Conservation (phyloP, 2,113 vertebrate species). For the Nasalis larvatus region DNA sequence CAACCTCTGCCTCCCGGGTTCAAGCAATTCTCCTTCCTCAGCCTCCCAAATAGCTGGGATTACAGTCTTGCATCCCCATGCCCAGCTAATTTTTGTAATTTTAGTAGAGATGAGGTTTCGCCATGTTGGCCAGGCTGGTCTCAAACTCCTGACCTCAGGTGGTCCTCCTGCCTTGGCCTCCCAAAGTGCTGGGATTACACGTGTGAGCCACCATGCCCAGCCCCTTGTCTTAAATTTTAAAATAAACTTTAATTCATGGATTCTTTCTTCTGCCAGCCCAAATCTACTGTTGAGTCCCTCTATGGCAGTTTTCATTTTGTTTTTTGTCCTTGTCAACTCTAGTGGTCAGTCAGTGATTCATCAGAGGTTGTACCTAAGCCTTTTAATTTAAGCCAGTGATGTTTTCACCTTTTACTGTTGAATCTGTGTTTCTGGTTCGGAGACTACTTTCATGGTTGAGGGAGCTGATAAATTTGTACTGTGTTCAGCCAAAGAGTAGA, state of each 20-base stretch:
- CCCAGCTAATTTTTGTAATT: too few species aligned
- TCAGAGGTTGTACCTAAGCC: background rate
- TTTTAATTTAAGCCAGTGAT: background rate
- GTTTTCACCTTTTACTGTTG: background rate
- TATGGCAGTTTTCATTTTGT: background rate
- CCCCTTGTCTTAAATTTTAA: too few species aligned
- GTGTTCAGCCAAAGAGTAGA: background rate
- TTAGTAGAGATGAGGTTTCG: too few species aligned
- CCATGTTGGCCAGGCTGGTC: too few species aligned
- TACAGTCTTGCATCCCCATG: too few species aligned
- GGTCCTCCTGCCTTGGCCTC: too few species aligned
- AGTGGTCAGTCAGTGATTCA: background rate
- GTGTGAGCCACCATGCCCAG: too few species aligned
- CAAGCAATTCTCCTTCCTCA: too few species aligned
- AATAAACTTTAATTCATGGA: background rate
- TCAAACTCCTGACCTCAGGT: too few species aligned
- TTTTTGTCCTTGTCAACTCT: background rate
- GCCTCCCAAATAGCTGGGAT: too few species aligned
- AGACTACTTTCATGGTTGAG: background rate
- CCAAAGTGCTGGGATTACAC: too few species aligned
- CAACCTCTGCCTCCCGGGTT: too few species aligned
- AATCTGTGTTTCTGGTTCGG: background rate
- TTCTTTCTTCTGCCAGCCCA: background rate
- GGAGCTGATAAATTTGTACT: background rate
- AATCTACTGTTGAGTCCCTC: background rate